phyloP scores from a whole-genome alignment of 2,888 invertebrate genomes.

The Cremastobaeus sp. region DNA sequence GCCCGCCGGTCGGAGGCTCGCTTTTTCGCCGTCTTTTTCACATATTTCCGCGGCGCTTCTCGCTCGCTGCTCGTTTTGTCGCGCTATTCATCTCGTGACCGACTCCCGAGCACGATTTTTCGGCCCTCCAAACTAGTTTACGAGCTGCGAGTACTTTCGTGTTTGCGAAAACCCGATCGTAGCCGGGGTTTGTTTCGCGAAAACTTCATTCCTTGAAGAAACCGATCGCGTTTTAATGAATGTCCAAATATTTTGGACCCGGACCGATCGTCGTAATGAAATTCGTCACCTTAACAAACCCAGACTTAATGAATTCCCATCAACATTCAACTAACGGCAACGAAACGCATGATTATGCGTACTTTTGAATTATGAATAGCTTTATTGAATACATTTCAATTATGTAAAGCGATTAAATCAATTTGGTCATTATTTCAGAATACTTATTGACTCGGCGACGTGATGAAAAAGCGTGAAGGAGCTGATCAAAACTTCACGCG shows the following conservation, averaged over 20 bases:
- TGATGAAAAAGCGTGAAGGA: slow-evolving; percentile 29
- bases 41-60: slow-evolving; percentile 2
- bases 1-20: slow-evolving; percentile 15
- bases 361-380: slow-evolving; percentile 36
- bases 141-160: slow-evolving; percentile 2
- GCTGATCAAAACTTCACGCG: slow-evolving; percentile 24
- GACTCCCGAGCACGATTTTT: slow-evolving; percentile 26
- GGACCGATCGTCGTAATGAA: too few species aligned
- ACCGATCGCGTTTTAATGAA: too few species aligned
- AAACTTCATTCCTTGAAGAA: too few species aligned
- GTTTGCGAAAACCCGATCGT: slow-evolving; percentile 2
- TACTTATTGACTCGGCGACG: slow-evolving; percentile 3
- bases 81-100: slow-evolving; percentile 31
- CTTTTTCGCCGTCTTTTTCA: slow-evolving; percentile 38
- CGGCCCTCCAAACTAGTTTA: slow-evolving; percentile 13
- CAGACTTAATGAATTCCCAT: slow-evolving; percentile 36
- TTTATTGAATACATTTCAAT: slow-evolving; percentile 47
- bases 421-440: slow-evolving; percentile 41
- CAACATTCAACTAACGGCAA: slow-evolving; percentile 19
- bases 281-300: too few species aligned
- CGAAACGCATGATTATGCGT: slow-evolving; percentile 28
- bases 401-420: slow-evolving; percentile 40
- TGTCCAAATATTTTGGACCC: too few species aligned
- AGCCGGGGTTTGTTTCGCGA: too few species aligned
- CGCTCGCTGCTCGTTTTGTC: background rate